Base-by-base conservation (phyloP, 1,140 invertebrate genomes). In the Danaus melanippus region DNA sequence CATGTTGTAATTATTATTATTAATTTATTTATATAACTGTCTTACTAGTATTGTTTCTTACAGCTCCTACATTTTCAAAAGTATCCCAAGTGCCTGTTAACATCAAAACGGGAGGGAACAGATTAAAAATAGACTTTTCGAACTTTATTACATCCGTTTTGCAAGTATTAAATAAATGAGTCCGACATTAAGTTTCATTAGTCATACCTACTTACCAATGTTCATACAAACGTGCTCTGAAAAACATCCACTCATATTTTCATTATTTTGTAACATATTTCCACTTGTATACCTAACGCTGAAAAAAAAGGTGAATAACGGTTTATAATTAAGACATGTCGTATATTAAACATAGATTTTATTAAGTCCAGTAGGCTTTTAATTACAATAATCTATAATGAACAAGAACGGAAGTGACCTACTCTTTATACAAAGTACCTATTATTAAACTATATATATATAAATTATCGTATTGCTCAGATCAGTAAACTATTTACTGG, bases 41-140 rank as follows among this genome's bases (percentile, higher is more conserved):
- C 46, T 51, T 50, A 12, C 59, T 58, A 32, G 21, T 32, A 32
- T 32, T 63, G n/a, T 64, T 64, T 76, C 44, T 74, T 88, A 85
- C 87, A 93, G 92, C 91, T 57, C 78, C 88, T 42, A 90, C 89
- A 12, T 93, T 93, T 66, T 84, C 87, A 9, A 90, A 91, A 71
- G 89, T 94, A 12, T 90, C 89, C 2, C 89, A 90, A 76, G 88
- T 93, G 0, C 86, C 89, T 43, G 90, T 90, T 7, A 92, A 92
- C 64, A 79, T 93, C 48, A 91, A 92, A 62, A 89, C 90, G 10
- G 91, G 90, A 69, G 89, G 89, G 21, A 90, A 91, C 62, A 86
- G 89, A 50, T 82, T 93, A 39, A 88, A 91, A 76, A 81, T 87
- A 41, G 91, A 92, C 68, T 93, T 93, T 79, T 90, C 89, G 43